Evolutionary conservation across 1,140 invertebrate genomes (phyloP).

Genomic region (Oreohelix idahoensis): DNA sequence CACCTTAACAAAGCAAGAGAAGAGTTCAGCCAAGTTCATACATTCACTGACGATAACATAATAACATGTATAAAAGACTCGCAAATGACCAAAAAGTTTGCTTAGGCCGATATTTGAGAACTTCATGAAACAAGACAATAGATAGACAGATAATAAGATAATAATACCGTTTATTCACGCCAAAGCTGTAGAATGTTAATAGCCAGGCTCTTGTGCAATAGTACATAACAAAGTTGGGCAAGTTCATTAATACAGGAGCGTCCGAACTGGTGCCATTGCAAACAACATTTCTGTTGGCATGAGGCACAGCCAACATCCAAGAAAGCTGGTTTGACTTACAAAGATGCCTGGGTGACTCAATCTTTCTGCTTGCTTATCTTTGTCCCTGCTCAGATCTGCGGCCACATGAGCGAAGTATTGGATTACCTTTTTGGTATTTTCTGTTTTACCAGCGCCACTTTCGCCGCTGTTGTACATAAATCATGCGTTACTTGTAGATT

Average conservation of each 20-base stretch:
- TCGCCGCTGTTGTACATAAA: constrained; percentile 79
- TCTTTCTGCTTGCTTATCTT: not conserved
- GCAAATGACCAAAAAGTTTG: too few species aligned
- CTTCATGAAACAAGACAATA: too few species aligned
- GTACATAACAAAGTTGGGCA: too few species aligned
- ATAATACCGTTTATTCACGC: too few species aligned
- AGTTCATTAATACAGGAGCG: not conserved
- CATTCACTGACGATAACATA: too few species aligned
- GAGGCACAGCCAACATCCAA: not conserved
- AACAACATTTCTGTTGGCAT: not conserved
- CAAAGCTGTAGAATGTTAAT: too few species aligned
- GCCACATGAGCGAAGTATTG: constrained; percentile 97
- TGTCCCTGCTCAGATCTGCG: constrained; percentile 73
- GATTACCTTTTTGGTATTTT: constrained; percentile 99
- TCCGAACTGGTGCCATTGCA: not conserved
- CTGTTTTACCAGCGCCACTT: constrained; percentile 99
- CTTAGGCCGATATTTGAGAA: too few species aligned
- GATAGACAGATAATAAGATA: too few species aligned
- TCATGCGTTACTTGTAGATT: not conserved
- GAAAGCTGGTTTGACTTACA: not conserved
- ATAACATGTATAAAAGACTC: too few species aligned
- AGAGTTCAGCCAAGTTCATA: too few species aligned
- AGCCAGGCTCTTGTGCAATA: too few species aligned
- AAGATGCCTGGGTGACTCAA: not conserved
- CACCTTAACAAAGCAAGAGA: too few species aligned